These are phyloP conservation scores for Menidia menidia DNA, from an alignment of 2,797 vertebrate genomes.

Conservation along the genomic window DNA sequence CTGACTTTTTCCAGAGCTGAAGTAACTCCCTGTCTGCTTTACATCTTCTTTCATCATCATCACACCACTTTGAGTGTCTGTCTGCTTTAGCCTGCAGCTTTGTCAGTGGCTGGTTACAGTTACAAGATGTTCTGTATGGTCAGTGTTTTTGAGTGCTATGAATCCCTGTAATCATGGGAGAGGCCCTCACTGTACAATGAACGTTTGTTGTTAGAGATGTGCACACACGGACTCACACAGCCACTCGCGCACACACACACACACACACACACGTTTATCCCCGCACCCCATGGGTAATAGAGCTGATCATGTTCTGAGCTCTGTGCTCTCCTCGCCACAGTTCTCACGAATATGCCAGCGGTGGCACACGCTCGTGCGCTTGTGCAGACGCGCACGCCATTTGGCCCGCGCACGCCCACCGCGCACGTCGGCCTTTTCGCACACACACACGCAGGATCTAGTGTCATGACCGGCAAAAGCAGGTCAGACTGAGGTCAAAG, in stretches of 20 bases:
- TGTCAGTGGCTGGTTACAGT: constrained; percentile 79
- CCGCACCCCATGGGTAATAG: constrained; percentile 80
- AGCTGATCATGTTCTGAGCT: constrained; percentile 81
- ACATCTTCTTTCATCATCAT: constrained; percentile 73
- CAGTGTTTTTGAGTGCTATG: constrained; percentile 80
- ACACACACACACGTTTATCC: constrained; percentile 57
- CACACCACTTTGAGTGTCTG: constrained; percentile 67
- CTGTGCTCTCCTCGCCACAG: constrained; percentile 68
- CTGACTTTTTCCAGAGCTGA: constrained; percentile 53
- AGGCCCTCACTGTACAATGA: constrained; percentile 83
- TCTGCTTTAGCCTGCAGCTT: constrained; percentile 72
- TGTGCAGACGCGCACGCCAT: constrained; percentile 7
- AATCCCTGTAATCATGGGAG: constrained; percentile 83
- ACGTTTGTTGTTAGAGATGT: constrained; percentile 81
- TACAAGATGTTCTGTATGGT: constrained; percentile 80
- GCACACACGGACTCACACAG: constrained; percentile 53
- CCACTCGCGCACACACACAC: constrained; percentile 35
- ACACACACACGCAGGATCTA: constrained; percentile 50
- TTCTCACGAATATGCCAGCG: constrained; percentile 75
- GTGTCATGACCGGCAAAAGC: constrained; percentile 70
- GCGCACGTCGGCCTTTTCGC: constrained; percentile 34
- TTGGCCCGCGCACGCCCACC: constrained; percentile 28
- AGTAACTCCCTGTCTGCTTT: constrained; percentile 61
- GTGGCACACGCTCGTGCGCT: constrained; percentile 56
- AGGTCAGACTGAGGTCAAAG: constrained; percentile 75